Evolutionary conservation across 1,140 invertebrate species (phyloP), one percentile per base, ranked within the genome.

Genomic region (Drosophila chauvacae): DNA sequence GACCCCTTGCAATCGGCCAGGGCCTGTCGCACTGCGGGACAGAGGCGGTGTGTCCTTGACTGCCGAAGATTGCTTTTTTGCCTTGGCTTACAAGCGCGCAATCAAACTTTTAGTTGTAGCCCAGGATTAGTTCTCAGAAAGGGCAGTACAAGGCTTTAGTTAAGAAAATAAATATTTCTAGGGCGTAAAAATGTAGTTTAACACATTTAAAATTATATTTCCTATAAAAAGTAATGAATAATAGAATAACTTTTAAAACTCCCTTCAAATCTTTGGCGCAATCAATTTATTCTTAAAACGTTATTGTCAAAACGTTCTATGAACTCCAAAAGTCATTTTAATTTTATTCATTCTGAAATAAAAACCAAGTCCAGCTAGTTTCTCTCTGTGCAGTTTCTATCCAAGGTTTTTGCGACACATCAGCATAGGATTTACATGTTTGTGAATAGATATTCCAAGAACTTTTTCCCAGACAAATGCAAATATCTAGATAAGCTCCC

Each of bases 1-100:
- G 80, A 78, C 58, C 68, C 63, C 68, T 57, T 83, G 60, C 74
- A 64, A 78, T 78, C 74, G 50, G 59, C 55, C 47, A 45, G 13
- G 33, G 65, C 39, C 42, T 57, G 63, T 68, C 76, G 56, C 51
- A 51, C 37, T 71, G 63, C 26, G 63, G 30, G 50, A 41, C 50
- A 69, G 16, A 56, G 20, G 20, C 35, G 3, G 35, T 2, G 20
- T 71, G 68, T 18, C 64, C 68, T 69, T 70, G 42, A 71, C 64
- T 53, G 48, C 18, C 37, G 20, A 68, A 39, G 62, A 70, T 68
- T 70, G 30, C 23, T 13, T 37, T 37, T 55, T 68, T n/a, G 26
- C 66, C 26, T 50, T 11, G 39, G 63, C 66, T 37, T 47, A 39
- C 48, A 39, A 55, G 48, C 37, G 35, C 39, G 30, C 37, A 66